Evolutionary conservation across 2,113 vertebrate species (phyloP).

Genomic region (Typhlomys cinereus): DNA sequence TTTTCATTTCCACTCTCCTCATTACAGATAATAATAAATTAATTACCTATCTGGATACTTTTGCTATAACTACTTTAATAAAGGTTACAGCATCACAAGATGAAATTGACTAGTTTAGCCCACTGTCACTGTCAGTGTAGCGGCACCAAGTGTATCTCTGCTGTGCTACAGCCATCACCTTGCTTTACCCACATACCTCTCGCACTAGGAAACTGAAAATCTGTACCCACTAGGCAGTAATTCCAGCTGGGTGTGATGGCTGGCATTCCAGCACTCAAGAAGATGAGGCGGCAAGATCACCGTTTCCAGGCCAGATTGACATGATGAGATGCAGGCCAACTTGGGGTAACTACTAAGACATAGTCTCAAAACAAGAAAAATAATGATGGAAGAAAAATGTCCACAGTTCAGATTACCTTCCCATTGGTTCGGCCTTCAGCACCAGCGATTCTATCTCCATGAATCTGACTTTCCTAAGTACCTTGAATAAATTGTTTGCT

Average conservation of each 20-base stretch:
- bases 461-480: neutral
- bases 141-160: neutral
- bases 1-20: neutral
- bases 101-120: neutral
- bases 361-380: neutral
- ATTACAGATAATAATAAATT: neutral
- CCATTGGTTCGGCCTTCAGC: no score
- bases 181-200: neutral
- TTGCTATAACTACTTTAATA: neutral
- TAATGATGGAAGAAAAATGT: neutral
- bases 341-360: neutral
- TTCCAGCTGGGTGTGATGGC: neutral
- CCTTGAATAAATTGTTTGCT: neutral
- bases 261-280: neutral
- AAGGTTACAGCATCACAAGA: neutral
- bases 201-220: neutral
- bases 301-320: neutral
- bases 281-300: neutral
- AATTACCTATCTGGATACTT: neutral
- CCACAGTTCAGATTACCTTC: no score
- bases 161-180: fast-evolving
- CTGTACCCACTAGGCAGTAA: neutral
- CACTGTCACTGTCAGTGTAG: neutral
- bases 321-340: neutral
- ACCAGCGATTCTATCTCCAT: neutral